Conservation (phyloP, 2,888 invertebrate species). For the Eurois occulta region DNA sequence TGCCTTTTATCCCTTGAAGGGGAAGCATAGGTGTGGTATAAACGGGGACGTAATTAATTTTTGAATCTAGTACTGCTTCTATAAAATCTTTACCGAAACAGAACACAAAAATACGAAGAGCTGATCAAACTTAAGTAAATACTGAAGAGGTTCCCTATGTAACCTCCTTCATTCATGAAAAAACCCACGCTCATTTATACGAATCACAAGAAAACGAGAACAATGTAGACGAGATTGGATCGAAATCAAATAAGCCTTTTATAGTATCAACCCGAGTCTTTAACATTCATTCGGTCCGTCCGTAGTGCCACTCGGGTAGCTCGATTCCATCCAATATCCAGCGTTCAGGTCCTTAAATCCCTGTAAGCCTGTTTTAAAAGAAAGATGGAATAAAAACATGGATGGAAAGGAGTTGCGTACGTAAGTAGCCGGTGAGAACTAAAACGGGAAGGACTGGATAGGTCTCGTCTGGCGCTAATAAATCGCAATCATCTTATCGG, state of each 20-base stretch:
- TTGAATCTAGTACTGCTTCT: too few species aligned
- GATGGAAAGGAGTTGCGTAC: conserved; percentile 44
- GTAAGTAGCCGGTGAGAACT: conserved; percentile 51
- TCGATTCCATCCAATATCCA: conserved; percentile 63
- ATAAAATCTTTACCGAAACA: neutral
- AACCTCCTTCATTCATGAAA: conserved; percentile 15
- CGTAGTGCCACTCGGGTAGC: conserved; percentile 46
- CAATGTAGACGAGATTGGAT: conserved; percentile 63
- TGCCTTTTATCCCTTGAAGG: conserved; percentile 12
- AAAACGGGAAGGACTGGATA: conserved; percentile 60
- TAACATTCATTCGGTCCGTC: conserved; percentile 66
- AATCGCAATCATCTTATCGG: conserved; percentile 64
- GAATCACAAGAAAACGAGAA: conserved; percentile 53
- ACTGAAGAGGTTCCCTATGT: neutral
- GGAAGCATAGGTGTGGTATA: neutral
- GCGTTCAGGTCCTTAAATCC: conserved; percentile 65
- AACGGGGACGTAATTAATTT: neutral
- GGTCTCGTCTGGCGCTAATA: conserved; percentile 48
- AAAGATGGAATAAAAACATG: conserved; percentile 57
- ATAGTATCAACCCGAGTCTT: conserved; percentile 62
- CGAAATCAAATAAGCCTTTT: conserved; percentile 69
- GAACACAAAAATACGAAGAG: neutral
- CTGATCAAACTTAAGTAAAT: conserved; percentile 6
- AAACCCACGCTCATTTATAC: conserved; percentile 48
- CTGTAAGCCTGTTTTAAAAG: conserved; percentile 62